Conservation (phyloP, 2,888 invertebrate genomes). For the Aspidiotus destructor region DNA sequence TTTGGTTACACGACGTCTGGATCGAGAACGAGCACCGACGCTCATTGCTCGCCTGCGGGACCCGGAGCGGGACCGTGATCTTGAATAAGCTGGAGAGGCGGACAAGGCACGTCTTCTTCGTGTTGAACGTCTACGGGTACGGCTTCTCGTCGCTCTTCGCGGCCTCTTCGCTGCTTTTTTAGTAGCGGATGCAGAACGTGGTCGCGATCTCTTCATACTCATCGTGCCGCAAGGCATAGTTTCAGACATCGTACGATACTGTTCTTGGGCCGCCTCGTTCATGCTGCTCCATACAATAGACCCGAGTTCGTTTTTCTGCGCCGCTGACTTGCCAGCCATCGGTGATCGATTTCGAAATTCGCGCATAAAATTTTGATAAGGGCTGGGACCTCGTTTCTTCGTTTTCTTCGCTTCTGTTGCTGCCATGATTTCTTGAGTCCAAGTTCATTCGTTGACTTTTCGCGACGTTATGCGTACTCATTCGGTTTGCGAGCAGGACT, state of each 20-base stretch:
- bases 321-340: background rate
- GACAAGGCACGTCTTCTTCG: background rate
- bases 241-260: slow-evolving; percentile 7
- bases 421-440: background rate
- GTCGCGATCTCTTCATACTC: background rate
- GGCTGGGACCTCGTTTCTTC: too few species aligned
- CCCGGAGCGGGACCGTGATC: background rate
- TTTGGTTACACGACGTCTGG: background rate
- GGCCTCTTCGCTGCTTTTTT: background rate
- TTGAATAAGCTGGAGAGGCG: background rate
- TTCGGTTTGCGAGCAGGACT: background rate
- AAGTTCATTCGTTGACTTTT: background rate
- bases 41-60: background rate
- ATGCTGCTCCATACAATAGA: background rate
- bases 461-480: background rate
- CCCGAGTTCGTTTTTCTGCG: background rate
- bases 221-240: background rate
- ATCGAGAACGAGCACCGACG: background rate
- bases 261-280: background rate
- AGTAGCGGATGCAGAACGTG: too few species aligned
- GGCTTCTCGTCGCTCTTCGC: background rate
- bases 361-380: background rate
- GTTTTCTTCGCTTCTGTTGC: too few species aligned
- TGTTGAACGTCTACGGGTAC: background rate
- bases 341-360: background rate